Percentiles rank a stretch among this genome's conserved stretches.
Evolutionary conservation across 2,113 vertebrate species (phyloP).

Genomic region (Aegithalos caudatus): DNA sequence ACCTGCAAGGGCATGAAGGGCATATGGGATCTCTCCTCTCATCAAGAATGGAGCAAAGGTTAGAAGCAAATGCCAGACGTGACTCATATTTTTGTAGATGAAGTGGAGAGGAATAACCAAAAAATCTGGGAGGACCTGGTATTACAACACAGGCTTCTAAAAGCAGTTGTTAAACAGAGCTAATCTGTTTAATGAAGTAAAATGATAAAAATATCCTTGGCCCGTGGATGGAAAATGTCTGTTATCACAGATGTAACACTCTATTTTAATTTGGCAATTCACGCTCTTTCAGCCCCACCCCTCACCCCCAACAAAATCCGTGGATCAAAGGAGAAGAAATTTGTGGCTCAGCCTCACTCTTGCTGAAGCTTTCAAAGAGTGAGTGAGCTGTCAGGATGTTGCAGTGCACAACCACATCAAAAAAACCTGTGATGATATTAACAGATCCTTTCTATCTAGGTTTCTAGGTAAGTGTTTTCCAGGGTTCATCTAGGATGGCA

Average conservation of each 20-base stretch:
- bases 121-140: background rate
- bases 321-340: background rate
- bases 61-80: background rate
- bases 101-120: background rate
- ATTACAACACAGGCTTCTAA: background rate
- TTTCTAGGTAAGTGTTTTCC: background rate
- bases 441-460: background rate
- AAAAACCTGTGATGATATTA: background rate
- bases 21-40: background rate
- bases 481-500: background rate
- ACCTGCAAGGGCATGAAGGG: accelerated
- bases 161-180: background rate
- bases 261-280: background rate
- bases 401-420: background rate
- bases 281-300: background rate
- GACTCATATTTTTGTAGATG: background rate
- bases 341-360: background rate
- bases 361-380: background rate
- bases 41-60: background rate
- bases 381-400: background rate
- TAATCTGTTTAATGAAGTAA: background rate
- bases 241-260: background rate
- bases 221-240: background rate
- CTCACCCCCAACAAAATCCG: background rate
- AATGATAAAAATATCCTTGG: background rate